Conservation (phyloP, 1,140 invertebrate species). For the Mesaphorura yosii region DNA sequence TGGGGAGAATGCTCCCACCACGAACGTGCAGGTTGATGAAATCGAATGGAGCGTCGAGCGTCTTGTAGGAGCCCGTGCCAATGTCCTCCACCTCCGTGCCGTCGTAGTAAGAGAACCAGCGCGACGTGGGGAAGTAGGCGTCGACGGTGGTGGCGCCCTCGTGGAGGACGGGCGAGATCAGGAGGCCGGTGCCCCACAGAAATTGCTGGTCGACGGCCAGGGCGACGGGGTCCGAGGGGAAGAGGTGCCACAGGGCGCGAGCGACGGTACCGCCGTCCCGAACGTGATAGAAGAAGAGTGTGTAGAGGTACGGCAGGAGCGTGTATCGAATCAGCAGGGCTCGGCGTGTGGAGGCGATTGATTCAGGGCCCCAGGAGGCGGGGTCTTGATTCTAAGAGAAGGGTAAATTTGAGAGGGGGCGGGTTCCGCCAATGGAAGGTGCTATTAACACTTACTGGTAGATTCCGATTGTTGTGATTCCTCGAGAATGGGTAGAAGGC, state of each 20-base stretch:
- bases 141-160: constrained; percentile 24
- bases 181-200: constrained; percentile 22
- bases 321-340: constrained; percentile 39
- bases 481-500: constrained; percentile 66
- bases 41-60: constrained; percentile 41
- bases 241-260: constrained; percentile 32
- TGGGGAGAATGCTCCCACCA: constrained; percentile 60
- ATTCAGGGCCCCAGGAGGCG: constrained; percentile 20
- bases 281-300: constrained; percentile 36
- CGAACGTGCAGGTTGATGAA: constrained; percentile 55
- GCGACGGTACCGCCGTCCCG: constrained; percentile 31
- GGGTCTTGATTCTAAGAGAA: constrained; percentile 34
- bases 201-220: constrained; percentile 14
- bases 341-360: constrained; percentile 32
- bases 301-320: constrained; percentile 43
- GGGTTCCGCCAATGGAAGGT: too few species aligned
- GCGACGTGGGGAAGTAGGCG: constrained; percentile 37
- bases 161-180: constrained; percentile 32
- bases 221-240: constrained; percentile 1
- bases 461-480: constrained; percentile 6
- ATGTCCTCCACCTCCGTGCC: constrained; percentile 38
- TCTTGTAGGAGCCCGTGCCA: constrained; percentile 39
- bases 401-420: too few species aligned
- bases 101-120: constrained; percentile 40
- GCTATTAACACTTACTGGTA: constrained; percentile 2